A percentile compares a stretch with the other conserved stretches of the same genome.
These are phyloP conservation scores for Pao palembangensis DNA, from an alignment of 2,113 vertebrate species.

Conservation along the genomic window DNA sequence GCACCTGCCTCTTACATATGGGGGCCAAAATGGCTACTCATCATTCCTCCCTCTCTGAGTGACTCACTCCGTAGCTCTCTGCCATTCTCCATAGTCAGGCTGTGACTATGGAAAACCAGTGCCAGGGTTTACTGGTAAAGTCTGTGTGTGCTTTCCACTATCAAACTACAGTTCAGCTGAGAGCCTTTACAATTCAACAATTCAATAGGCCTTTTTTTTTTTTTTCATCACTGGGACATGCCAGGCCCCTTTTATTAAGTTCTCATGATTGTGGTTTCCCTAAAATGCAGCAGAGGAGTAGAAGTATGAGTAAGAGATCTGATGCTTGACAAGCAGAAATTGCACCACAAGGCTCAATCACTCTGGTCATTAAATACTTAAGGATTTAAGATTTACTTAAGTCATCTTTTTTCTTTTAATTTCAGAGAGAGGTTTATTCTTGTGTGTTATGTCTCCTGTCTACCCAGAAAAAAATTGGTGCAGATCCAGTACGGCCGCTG, in stretches of 20 bases:
- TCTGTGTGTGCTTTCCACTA: slow-evolving; percentile 59
- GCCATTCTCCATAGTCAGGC: slow-evolving; percentile 64
- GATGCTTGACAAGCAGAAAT: no score
- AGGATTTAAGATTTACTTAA: no score
- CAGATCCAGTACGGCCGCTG: no score
- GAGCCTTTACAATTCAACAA: slow-evolving; percentile 60
- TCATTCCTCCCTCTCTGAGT: slow-evolving; percentile 57
- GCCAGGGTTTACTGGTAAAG: slow-evolving; percentile 65
- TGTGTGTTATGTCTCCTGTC: no score
- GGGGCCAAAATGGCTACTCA: slow-evolving; percentile 66
- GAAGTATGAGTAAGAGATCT: not conserved
- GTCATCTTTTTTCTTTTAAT: no score
- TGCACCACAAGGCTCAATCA: no score
- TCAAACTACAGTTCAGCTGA: slow-evolving; percentile 61
- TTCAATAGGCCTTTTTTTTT: slow-evolving; percentile 53
- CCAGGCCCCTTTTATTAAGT: slow-evolving; percentile 37
- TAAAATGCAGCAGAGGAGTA: slow-evolving; percentile 4
- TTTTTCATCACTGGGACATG: slow-evolving; percentile 33
- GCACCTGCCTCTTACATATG: slow-evolving; percentile 48
- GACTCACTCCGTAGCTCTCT: slow-evolving; percentile 56
- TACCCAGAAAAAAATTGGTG: no score
- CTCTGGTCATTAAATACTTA: no score
- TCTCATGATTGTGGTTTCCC: slow-evolving; percentile 18
- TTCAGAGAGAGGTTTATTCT: no score
- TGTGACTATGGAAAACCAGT: slow-evolving; percentile 58